These are phyloP conservation scores for Psettodes erumei DNA, from an alignment of 2,113 vertebrate genomes.

Conservation along the genomic window DNA sequence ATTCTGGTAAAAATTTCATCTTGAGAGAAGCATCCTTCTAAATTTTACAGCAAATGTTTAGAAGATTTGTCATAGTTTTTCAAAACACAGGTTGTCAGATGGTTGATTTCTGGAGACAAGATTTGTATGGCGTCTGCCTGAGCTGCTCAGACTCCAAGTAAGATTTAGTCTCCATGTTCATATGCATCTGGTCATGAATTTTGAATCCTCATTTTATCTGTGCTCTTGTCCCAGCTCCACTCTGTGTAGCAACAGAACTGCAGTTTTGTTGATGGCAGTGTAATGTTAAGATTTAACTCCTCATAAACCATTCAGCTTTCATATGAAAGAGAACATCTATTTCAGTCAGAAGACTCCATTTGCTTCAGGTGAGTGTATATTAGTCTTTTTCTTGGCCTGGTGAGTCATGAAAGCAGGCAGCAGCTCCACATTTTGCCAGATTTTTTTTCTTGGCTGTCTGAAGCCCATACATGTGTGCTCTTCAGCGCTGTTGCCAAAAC, in stretches of 20 bases:
- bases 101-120: background rate
- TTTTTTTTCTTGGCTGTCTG: background rate
- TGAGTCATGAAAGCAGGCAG: conserved; percentile 20
- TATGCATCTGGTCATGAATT: background rate
- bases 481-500: conserved; percentile 76
- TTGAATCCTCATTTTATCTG: background rate
- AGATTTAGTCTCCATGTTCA: no score
- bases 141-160: no score
- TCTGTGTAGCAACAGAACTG: background rate
- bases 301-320: background rate
- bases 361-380: conserved; percentile 54
- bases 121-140: background rate
- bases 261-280: background rate
- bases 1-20: conserved; percentile 34
- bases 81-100: background rate
- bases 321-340: conserved; percentile 35
- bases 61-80: background rate
- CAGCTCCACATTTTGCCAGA: conserved; percentile 12
- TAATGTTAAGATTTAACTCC: background rate
- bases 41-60: background rate
- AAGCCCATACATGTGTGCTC: conserved; percentile 42
- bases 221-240: background rate
- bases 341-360: conserved; percentile 17
- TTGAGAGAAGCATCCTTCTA: background rate
- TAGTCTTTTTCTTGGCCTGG: conserved; percentile 28